Conservation (phyloP, 2,888 invertebrate species). For the Hypsopygia costalis region DNA sequence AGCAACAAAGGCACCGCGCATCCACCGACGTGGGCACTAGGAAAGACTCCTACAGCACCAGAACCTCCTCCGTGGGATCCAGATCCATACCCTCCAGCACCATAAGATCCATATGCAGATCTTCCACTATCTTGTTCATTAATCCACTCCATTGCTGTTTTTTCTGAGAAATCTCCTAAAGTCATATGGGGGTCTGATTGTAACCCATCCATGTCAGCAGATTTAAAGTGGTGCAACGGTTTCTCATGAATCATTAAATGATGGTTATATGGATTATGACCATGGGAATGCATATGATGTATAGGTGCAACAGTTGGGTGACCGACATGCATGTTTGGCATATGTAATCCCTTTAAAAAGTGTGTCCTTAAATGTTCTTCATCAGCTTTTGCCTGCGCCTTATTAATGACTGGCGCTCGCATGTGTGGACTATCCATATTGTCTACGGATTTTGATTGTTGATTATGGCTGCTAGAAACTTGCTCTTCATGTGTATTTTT, state of each 20-base stretch:
- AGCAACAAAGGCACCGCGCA: slow-evolving; percentile 65
- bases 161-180: slow-evolving; percentile 40
- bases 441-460: not conserved
- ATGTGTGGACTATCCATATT: not conserved
- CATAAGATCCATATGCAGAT: slow-evolving; percentile 36
- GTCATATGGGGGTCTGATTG: slow-evolving; percentile 32
- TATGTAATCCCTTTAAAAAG: slow-evolving; percentile 1
- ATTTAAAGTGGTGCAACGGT: slow-evolving; percentile 28
- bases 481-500: not conserved
- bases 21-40: slow-evolving; percentile 56
- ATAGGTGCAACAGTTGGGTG: not conserved
- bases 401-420: slow-evolving; percentile 2
- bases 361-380: slow-evolving; percentile 18
- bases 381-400: slow-evolving; percentile 22
- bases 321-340: slow-evolving; percentile 1
- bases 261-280: not conserved
- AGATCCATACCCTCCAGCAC: slow-evolving; percentile 15
- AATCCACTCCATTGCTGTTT: slow-evolving; percentile 36
- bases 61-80: slow-evolving; percentile 10
- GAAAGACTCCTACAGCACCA: slow-evolving; percentile 54
- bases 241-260: slow-evolving; percentile 1
- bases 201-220: slow-evolving; percentile 37
- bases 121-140: slow-evolving; percentile 40
- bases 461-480: not conserved
- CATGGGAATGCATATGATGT: not conserved